Evolutionary conservation across 2,113 vertebrate species (phyloP), one percentile per base, ranked within the genome.

Genomic region (Plecotus auritus): DNA sequence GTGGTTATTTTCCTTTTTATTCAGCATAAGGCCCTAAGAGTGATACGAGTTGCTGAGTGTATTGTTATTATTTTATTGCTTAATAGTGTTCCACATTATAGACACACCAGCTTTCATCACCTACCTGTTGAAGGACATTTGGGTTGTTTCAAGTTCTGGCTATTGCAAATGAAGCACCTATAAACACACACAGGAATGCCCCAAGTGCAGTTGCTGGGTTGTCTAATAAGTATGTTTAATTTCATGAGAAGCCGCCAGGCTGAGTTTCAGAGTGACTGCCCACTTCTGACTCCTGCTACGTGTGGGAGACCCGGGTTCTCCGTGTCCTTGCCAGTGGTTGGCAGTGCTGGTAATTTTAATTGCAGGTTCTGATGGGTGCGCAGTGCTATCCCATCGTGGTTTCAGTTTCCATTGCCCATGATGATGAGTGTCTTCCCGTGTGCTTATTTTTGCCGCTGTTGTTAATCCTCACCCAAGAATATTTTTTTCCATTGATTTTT

Each of bases 251-350:
- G 22, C 26, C 4, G 11, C 61, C n/a, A 54, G 42, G 28, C 14
- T 17, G 40, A 16, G 35, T 64, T 66, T 45, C 37, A 72, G 56
- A 69, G n/a, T 37, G 61, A 20, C 64, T 30, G n/a, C 32, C 30
- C 7, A 10, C 1, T 40, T 16, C 67, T 20, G 20, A 12, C 4
- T 14, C 22, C 28, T 37, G 14, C 5, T 0, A 1, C 1, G 3
- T 4, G 22, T 28, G 37, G 45, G 30, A 12, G 30, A 23, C 2
- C 42, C 22, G 3, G 54, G 37, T 32, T 69, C 3, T 4, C 56
- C 6, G 8, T n/a, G 5, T 16, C 61, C 40, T 47, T 32, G 30
- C 13, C 81, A 64, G 35, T 16, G 2, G 18, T 54, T 17, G 54
- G 51, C 69, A 16, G 18, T 18, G 85, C 1, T 64, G 64, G 40